Evolutionary conservation across 1,140 invertebrate species (phyloP), one percentile per base, ranked within the genome.

Genomic region (Diorhabda carinulata): DNA sequence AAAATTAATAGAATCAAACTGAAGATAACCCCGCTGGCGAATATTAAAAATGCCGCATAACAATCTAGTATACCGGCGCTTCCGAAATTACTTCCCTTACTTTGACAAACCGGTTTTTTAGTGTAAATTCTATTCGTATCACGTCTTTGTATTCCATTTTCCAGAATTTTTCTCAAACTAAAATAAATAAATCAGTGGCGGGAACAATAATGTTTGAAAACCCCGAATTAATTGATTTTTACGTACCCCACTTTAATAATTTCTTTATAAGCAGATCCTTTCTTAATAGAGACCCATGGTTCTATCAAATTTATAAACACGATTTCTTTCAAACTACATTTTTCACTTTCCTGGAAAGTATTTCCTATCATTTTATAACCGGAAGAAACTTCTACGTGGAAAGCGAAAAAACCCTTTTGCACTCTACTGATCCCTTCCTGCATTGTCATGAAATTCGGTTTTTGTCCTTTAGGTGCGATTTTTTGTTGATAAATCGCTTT

Each of bases 251-350:
- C 83, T 79, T 85, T 86, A 41, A 88, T 82, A 68, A 88, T 82
- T 74, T 89, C 87, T 64, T 81, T 82, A 66, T 85, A 88, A 2
- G 86, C 83, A 0, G 87, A 86, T 67, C 86, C 81, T 70, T 83
- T 85, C 67, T 43, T 67, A n/a, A 67, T 45, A 5, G 65, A 52
- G 0, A 67, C 40, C n/a, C 57, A 67, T 0, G 87, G 86, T 64
- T 64, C 57, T 68, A 86, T 81, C 2, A 84, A 78, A 0, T 86
- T 80, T 62, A 89, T 71, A 63, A 83, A 86, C 70, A 85, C 82
- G 70, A 89, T 86, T 75, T 87, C 86, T 61, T 84, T 81, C 2
- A 89, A 76, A 0, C 86, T 85, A 75, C 88, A 90, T 76, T 89
- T 89, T 74, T 89, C 86, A 3, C 84, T 83, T 76, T 89, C 88